phyloP scores from a whole-genome alignment of 2,888 invertebrate genomes.

The Hyalella azteca region DNA sequence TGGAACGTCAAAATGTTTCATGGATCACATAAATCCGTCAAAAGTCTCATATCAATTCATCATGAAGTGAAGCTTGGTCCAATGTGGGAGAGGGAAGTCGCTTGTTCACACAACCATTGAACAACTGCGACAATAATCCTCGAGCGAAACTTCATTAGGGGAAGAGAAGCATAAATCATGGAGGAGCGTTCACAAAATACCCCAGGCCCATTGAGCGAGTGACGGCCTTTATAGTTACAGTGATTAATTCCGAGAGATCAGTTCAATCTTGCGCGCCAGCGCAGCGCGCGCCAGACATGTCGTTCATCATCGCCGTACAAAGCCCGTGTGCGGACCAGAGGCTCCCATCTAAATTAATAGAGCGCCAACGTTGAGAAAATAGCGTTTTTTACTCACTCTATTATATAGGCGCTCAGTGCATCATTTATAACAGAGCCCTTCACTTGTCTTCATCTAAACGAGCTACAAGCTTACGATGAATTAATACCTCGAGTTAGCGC shows the following conservation, averaged over 20 bases:
- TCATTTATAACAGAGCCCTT: conserved; percentile 29
- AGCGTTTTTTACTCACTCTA: conserved; percentile 27
- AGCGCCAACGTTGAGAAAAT: conserved; percentile 23
- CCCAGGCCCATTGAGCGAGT: conserved; percentile 27
- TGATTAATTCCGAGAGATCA: conserved; percentile 32
- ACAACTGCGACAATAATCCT: conserved; percentile 18
- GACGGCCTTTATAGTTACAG: conserved; percentile 36
- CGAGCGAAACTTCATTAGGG: conserved; percentile 25
- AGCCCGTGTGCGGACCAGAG: not conserved
- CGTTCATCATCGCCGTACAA: conserved; percentile 1
- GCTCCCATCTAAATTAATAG: conserved; percentile 30
- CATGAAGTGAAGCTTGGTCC: too few species aligned
- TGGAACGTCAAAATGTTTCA: too few species aligned
- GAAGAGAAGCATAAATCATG: conserved; percentile 18
- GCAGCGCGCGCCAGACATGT: not conserved
- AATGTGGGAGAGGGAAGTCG: not conserved
- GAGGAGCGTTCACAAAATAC: conserved; percentile 32
- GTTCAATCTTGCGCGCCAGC: conserved; percentile 30
- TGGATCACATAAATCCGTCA: too few species aligned
- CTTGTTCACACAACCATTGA: not conserved
- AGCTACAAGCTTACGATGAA: conserved; percentile 7
- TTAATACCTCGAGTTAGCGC: conserved; percentile 10
- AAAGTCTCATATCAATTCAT: too few species aligned
- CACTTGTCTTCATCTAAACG: conserved; percentile 32
- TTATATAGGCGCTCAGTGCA: conserved; percentile 11